phyloP scores from a whole-genome alignment of 2,113 vertebrate species.

The Dasyprocta punctata region DNA sequence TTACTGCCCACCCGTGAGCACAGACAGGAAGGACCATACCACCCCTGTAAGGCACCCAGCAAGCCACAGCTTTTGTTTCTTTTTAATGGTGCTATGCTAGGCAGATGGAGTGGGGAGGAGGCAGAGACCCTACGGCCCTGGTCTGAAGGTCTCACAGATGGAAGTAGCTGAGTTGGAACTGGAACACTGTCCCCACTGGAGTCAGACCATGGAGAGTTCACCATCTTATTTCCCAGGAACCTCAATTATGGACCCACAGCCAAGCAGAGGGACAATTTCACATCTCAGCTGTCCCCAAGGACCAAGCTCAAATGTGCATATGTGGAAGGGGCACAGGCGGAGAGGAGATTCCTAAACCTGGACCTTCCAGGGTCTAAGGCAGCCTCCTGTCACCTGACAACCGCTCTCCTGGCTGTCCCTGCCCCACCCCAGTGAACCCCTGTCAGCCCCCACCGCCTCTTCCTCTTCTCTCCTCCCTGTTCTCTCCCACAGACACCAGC shows the following conservation, averaged over 20 bases:
- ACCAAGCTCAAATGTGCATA: neutral
- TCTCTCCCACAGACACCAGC: constrained; percentile 84
- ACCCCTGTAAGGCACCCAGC: neutral
- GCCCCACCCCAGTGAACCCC: neutral
- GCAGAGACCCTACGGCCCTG: neutral
- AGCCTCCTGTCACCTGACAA: constrained; percentile 8
- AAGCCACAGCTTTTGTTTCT: neutral
- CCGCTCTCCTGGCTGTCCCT: neutral
- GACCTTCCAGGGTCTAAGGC: neutral
- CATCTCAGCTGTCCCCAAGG: neutral
- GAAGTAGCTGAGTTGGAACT: neutral
- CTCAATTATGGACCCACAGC: neutral
- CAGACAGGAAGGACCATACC: neutral
- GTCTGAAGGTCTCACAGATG: neutral
- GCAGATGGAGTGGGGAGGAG: neutral
- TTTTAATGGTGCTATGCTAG: neutral
- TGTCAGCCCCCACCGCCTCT: neutral
- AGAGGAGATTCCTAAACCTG: neutral
- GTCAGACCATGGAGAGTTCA: neutral
- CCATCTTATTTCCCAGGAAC: neutral
- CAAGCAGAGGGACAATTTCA: neutral
- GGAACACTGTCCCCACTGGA: neutral
- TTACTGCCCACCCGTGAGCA: neutral
- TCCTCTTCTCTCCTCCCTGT: constrained; percentile 46
- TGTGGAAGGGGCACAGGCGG: neutral